Evolutionary conservation across 1,140 invertebrate genomes (phyloP), one percentile per base, ranked within the genome.

Genomic region (Pogonomyrmex californicus): DNA sequence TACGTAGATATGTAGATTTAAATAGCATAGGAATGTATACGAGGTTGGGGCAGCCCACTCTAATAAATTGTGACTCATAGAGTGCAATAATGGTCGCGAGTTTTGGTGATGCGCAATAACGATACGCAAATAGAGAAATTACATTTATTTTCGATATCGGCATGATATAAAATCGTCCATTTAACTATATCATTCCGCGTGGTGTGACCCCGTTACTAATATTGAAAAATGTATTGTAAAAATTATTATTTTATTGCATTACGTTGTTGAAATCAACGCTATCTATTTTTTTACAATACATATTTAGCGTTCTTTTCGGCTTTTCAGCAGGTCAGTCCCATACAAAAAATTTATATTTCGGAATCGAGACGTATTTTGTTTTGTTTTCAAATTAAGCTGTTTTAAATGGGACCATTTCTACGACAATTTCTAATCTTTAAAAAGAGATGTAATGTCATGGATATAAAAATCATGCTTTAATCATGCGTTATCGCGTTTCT

Each of bases 1-100:
- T 49, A 49, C 30, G n/a, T n/a, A 38, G 33, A 82, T 60, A 41
- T n/a, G 17, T 44, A 41, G 41, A 49, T 83, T 83, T 83, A 75
- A 83, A 83, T 47, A 62, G 68, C 33, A n/a, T 12, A 75, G 79
- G 54, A 73, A 83, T 60, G 79, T 33, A 38, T 44, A 63, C 23
- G 33, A 47, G 41, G 38, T 54, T 14, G 68, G 41, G 38, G 49
- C 76, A 68, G 12, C 17, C 17, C 7, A 17, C 23, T 68, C 30
- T 73, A 73, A 82, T 82, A 82, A 82, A 82, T 73, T 60, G 79
- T 58, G 23, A 17, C 54, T 60, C 79, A 73, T 82, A 60, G 51
- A 82, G 7, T 73, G 73, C 51, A 17, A 60, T 82, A 82, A 73
- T 36, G 66, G 54, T 44, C 30, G 66, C 54, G 49, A 23, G 41